Evolutionary conservation across 2,797 vertebrate genomes (phyloP), one percentile per base, ranked within the genome.

Genomic region (Malacoraja senta): DNA sequence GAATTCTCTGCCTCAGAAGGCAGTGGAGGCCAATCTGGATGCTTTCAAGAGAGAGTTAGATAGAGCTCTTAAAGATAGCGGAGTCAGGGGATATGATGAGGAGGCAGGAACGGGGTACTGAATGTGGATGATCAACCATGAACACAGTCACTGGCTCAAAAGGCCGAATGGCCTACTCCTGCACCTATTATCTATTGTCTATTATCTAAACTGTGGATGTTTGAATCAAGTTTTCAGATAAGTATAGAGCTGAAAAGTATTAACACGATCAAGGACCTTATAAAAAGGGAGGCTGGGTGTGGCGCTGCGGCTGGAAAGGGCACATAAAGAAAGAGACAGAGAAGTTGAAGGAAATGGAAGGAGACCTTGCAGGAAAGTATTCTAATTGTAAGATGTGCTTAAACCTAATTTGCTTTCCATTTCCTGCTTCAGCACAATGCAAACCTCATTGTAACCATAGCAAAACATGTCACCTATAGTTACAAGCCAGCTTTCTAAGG

Each of bases 401-500:
- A 32, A 63, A 86, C n/a, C 83, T 21, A 86, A 63, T 86, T n/a
- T 13, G 4, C 29, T 32, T 7, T 35, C 29, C 29, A 86, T 32
- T 86, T 84, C 58, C 26, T 86, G 29, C 29, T 32, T 65, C 29
- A 65, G 58, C 61, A 86, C 83, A 15, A 86, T n/a, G 29, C 58
- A n/a, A 65, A 29, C 9, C 29, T 86, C 58, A 86, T 86, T 86
- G 53, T 65, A 63, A 86, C 58, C 13, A 86, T 12, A 79, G 77
- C 12, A 79, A 86, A 86, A 86, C 1, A 65, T 2, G 13, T 86
- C 83, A 65, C 13, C 83, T 86, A 8, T 61, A 86, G 58, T 86
- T 86, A 86, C 83, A 86, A 86, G 83, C 83, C 61, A 65, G 58
- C 58, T 86, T 86, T 63, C 29, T 8, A 29, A 86, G 29, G 29